Evolutionary conservation across 2,888 invertebrate species (phyloP).

Genomic region (Fissipunctia ypsillon): DNA sequence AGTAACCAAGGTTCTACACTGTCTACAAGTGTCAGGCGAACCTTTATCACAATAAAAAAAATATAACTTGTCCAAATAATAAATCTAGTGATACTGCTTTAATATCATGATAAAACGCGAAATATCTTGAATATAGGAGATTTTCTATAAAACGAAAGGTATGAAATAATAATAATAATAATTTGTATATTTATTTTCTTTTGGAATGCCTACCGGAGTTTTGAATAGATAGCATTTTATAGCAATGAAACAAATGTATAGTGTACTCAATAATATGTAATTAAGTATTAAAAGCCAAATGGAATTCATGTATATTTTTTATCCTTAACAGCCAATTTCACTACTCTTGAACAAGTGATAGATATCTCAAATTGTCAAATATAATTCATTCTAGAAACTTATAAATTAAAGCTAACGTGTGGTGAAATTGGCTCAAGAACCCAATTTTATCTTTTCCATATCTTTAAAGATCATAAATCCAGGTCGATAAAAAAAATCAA

Average conservation of each 20-base stretch:
- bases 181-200: constrained; percentile 88
- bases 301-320: constrained; percentile 80
- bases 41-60: constrained; percentile 85
- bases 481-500: constrained; percentile 66
- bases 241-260: constrained; percentile 90
- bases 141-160: constrained; percentile 89
- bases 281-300: constrained; percentile 91
- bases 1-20: constrained; percentile 84
- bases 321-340: constrained; percentile 58
- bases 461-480: constrained; percentile 36
- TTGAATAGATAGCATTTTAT: constrained; percentile 91
- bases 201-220: constrained; percentile 90
- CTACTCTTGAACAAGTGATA: constrained; percentile 30
- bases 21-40: constrained; percentile 76
- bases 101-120: constrained; percentile 90
- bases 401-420: constrained; percentile 25
- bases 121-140: constrained; percentile 89
- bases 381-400: constrained; percentile 35
- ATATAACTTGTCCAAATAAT: constrained; percentile 89
- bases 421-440: constrained; percentile 54
- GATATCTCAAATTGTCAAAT: constrained; percentile 42
- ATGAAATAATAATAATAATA: constrained; percentile 77
- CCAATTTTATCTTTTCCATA: constrained; percentile 31
- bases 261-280: constrained; percentile 90
- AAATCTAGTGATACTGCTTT: constrained; percentile 90